Percentiles rank a stretch among this genome's conserved stretches.
These are phyloP conservation scores for Scaeva pyrastri DNA, from an alignment of 2,888 invertebrate species.

Conservation along the genomic window DNA sequence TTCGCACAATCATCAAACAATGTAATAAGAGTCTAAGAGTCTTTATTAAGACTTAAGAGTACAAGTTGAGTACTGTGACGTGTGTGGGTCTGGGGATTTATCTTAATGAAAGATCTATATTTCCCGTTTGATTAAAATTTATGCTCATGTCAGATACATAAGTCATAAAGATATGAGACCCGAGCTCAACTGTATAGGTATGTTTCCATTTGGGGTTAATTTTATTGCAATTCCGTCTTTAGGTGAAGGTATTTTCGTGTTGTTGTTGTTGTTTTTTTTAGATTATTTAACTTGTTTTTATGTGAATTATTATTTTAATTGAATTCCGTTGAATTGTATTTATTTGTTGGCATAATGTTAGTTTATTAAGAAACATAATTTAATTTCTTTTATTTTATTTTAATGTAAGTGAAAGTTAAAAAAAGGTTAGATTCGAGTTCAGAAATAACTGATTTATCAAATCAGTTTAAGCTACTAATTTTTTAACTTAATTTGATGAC, in stretches of 20 bases:
- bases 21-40: not conserved
- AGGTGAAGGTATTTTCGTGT: not conserved
- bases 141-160: constrained; percentile 6
- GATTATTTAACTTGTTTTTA: not conserved
- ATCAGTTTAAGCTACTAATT: no score
- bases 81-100: not conserved
- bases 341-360: no score
- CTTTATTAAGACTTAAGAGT: not conserved
- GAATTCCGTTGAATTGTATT: no score
- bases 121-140: constrained; percentile 33
- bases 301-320: not conserved
- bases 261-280: not conserved
- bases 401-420: no score
- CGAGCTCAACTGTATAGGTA: no score
- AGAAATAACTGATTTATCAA: no score
- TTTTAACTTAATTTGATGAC: no score
- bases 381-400: no score
- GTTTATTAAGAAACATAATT: no score
- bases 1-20: constrained; percentile 18
- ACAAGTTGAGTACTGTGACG: no score
- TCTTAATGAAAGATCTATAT: constrained; percentile 17
- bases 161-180: not conserved
- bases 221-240: not conserved
- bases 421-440: no score
- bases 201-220: constrained; percentile 10